Percentiles rank a stretch among this genome's conserved stretches.
Evolutionary conservation across 2,113 vertebrate genomes (phyloP).

Genomic region (Thunnus maccoyii): DNA sequence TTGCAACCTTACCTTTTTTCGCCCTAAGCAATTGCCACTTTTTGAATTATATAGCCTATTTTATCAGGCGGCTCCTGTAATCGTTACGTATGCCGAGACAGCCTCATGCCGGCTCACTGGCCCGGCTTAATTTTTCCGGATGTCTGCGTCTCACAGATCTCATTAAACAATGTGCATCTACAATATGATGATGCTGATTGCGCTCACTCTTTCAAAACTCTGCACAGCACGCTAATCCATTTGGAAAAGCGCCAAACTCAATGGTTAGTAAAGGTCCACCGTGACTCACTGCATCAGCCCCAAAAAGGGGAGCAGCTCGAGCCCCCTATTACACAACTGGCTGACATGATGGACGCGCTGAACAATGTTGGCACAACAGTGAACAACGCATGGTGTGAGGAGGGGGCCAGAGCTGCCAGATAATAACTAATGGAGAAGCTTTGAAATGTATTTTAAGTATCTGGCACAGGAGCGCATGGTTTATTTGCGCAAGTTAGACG

Average conservation of each 20-base stretch:
- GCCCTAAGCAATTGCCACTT: background rate
- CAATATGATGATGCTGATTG: background rate
- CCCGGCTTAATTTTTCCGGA: constrained; percentile 6
- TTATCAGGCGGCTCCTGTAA: background rate
- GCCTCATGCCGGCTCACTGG: background rate
- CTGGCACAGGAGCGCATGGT: background rate
- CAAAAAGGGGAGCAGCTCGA: background rate
- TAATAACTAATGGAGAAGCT: background rate
- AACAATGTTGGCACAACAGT: constrained; percentile 7
- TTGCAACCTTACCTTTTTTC: background rate
- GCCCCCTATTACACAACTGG: constrained; percentile 30
- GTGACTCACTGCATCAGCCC: background rate
- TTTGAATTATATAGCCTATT: background rate
- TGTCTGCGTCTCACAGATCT: background rate
- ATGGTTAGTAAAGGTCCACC: background rate
- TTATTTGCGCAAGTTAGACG: background rate
- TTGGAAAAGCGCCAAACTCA: background rate
- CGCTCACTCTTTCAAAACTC: background rate
- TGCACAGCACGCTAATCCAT: too few species aligned
- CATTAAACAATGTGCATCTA: background rate
- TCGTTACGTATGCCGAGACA: background rate
- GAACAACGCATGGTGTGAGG: background rate
- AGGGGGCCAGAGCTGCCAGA: background rate
- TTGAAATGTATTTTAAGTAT: too few species aligned
- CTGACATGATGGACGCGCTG: background rate